Percentiles rank a stretch among this genome's conserved stretches.
Conservation (phyloP, 2,113 vertebrate genomes). For the Notothenia coriiceps region DNA sequence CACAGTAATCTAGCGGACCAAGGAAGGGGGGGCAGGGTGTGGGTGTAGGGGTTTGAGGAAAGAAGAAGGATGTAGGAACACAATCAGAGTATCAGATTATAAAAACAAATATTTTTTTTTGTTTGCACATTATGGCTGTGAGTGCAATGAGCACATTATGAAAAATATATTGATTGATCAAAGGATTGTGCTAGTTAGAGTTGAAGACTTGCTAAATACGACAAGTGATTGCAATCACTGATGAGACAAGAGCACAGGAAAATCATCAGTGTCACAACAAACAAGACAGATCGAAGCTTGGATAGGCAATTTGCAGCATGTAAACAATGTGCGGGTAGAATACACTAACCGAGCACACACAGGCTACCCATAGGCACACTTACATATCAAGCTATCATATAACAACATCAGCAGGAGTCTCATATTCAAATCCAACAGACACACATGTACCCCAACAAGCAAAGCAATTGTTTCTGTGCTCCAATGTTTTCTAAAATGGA, state of each 20-base stretch:
- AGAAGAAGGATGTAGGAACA: too few relatives aligned
- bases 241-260: slow-evolving; percentile 36
- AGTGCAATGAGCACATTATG: neutral
- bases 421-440: neutral
- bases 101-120: neutral
- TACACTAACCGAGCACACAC: neutral
- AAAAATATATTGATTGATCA: slow-evolving; percentile 26
- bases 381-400: slow-evolving; percentile 20
- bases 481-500: slow-evolving; percentile 39
- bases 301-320: slow-evolving; percentile 5
- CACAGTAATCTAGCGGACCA: slow-evolving; percentile 41
- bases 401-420: slow-evolving; percentile 25
- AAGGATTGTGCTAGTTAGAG: slow-evolving; percentile 24
- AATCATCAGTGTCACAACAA: slow-evolving; percentile 41
- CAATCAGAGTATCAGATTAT: neutral
- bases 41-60: neutral
- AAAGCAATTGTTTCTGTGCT: slow-evolving; percentile 7
- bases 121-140: neutral
- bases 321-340: slow-evolving; percentile 12
- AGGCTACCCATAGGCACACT: neutral
- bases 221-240: slow-evolving; percentile 54
- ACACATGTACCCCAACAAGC: neutral
- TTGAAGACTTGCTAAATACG: slow-evolving; percentile 33
- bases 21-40: neutral
- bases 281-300: neutral